These are phyloP conservation scores for Amiota mariae DNA, from an alignment of 2,888 invertebrate species.

Conservation along the genomic window DNA sequence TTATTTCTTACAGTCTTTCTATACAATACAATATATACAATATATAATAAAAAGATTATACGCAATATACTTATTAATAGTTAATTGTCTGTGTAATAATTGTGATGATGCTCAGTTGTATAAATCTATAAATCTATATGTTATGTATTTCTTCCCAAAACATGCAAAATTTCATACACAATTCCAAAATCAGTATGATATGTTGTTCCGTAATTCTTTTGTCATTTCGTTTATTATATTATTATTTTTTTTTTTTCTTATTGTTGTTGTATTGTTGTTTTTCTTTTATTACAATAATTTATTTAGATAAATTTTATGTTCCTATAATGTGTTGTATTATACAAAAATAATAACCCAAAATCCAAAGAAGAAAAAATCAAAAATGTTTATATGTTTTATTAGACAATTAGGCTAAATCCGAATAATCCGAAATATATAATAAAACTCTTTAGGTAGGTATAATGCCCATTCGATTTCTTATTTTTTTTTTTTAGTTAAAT, in stretches of 20 bases:
- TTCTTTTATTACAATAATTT: background rate
- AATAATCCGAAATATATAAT: background rate
- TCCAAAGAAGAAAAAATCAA: constrained; percentile 27
- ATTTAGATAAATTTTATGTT: background rate
- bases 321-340: constrained; percentile 47
- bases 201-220: constrained; percentile 19
- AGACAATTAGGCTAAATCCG: constrained; percentile 18
- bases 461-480: constrained; percentile 33
- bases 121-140: constrained; percentile 7
- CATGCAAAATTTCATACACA: constrained; percentile 9
- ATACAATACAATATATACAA: background rate
- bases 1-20: background rate
- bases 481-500: constrained; percentile 33
- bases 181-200: constrained; percentile 21
- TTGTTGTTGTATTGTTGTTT: background rate
- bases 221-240: constrained; percentile 22
- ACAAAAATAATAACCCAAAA: constrained; percentile 34
- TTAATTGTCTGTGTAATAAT: constrained; percentile 43
- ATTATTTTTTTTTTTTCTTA: constrained; percentile 26
- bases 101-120: constrained; percentile 47
- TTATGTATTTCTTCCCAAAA: constrained; percentile 14
- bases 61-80: constrained; percentile 16
- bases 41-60: too few relatives aligned
- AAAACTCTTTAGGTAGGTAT: constrained; percentile 50
- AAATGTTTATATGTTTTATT: constrained; percentile 15